Conservation (phyloP, 2,113 vertebrate species). For the Amblyopsis rosae region DNA sequence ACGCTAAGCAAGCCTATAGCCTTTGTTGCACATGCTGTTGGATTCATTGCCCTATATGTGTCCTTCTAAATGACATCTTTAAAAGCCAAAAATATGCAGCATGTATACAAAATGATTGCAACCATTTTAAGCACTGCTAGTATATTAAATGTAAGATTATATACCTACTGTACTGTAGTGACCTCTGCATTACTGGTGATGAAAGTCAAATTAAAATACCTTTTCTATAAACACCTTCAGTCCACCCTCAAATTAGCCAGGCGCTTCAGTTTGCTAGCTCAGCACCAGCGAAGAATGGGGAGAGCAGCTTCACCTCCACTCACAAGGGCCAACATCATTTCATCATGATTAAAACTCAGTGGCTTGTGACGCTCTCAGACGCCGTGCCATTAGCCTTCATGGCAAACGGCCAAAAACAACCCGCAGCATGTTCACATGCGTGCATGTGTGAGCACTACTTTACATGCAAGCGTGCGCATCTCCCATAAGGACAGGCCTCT, state of each 20-base stretch:
- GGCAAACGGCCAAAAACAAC: conserved; percentile 60
- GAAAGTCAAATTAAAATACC: conserved; percentile 22
- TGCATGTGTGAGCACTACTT: conserved; percentile 14
- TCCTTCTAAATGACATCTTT: conserved; percentile 39
- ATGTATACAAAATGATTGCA: no score
- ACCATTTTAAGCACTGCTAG: no score
- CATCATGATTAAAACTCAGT: conserved; percentile 64
- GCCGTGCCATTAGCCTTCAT: conserved; percentile 62
- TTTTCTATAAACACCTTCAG: conserved; percentile 38
- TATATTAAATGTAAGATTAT: no score
- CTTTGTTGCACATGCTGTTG: conserved; percentile 9
- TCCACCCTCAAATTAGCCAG: conserved; percentile 40
- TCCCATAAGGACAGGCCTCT: conserved; percentile 27
- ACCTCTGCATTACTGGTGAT: conserved; percentile 32
- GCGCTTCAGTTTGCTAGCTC: conserved; percentile 38
- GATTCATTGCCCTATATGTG: conserved; percentile 23
- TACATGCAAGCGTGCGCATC: conserved; percentile 15
- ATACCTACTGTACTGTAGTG: conserved; percentile 2
- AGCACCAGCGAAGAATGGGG: conserved; percentile 42
- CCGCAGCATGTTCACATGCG: conserved; percentile 2
- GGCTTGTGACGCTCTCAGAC: conserved; percentile 62
- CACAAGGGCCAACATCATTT: conserved; percentile 55
- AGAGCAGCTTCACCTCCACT: conserved; percentile 23
- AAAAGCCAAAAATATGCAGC: conserved; percentile 12
- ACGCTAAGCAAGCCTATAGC: neutral